phyloP scores from a whole-genome alignment of 2,113 vertebrate genomes.

The Eubucco bourcierii region DNA sequence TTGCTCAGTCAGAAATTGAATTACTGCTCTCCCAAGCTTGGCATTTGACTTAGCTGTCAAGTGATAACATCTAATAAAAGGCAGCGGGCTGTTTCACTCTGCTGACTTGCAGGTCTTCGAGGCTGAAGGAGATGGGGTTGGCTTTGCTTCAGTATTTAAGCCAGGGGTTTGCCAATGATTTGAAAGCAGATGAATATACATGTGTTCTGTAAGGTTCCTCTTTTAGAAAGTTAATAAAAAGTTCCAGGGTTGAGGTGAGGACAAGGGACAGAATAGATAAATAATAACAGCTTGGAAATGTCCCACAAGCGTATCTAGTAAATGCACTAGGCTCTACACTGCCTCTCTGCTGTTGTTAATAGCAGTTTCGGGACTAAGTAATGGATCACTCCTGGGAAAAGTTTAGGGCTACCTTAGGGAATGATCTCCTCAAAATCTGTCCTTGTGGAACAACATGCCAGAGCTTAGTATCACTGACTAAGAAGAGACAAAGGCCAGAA shows the following conservation, averaged over 20 bases:
- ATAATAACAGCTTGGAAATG: not conserved
- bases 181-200: not conserved
- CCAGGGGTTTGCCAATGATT: not conserved
- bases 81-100: slow-evolving; percentile 24
- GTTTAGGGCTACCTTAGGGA: not conserved
- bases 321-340: not conserved
- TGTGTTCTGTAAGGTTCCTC: not conserved
- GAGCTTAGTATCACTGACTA: not conserved
- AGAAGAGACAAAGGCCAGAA: not conserved
- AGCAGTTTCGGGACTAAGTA: not conserved
- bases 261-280: not conserved
- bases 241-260: not conserved
- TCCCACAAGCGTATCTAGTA: not conserved
- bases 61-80: not conserved
- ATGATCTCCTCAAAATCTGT: not conserved
- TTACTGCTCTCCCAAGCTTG: not conserved
- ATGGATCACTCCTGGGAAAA: not conserved
- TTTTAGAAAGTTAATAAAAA: not conserved
- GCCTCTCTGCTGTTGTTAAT: not conserved
- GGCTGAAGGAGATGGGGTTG: not conserved
- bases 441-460: not conserved
- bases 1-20: not conserved
- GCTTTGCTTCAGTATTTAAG: not conserved
- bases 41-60: slow-evolving; percentile 16
- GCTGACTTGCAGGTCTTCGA: slow-evolving; percentile 8